Evolutionary conservation across 2,888 invertebrate species (phyloP), one percentile per base, ranked within the genome.

Genomic region (Drepana falcataria): DNA sequence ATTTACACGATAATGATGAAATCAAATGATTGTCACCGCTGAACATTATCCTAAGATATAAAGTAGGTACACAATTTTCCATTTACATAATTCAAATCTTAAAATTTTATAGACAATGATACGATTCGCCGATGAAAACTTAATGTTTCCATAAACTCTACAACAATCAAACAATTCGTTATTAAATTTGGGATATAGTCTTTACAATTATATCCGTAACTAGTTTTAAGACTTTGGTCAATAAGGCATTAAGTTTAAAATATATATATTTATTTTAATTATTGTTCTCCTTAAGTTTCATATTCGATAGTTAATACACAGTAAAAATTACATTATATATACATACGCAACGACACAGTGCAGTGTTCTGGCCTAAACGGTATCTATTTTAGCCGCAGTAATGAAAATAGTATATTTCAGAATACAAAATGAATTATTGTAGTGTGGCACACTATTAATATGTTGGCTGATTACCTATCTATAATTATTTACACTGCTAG

Each of bases 161-260:
- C 85, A 90, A 89, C 81, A 83, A 84, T 87, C 69, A 88, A 91
- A 88, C 87, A 88, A 83, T 86, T 80, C 76, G 77, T 86, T 83
- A 77, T 83, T 80, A 81, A 79, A 75, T 76, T 79, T 79, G 73
- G 83, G 85, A 84, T 78, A 84, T 83, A 81, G 85, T 75, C 21
- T 76, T 75, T 70, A 75, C 77, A 79, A 83, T 83, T 75, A 79
- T 72, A 85, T 83, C 87, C 85, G 76, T 83, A 87, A 87, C 88
- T 91, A 91, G 90, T 89, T 89, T 89, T 88, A 87, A 89, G 90
- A 90, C 90, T 90, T 91, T 91, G 91, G 91, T 91, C 91, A 91
- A 89, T 91, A 91, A 91, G 91, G 91, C 91, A 90, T 89, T 89
- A 91, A 90, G 88, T 90, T 90, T 87, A 88, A 89, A 89, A 88